Conservation (phyloP, 1,140 invertebrate species). For the Drosophila neocordata region DNA sequence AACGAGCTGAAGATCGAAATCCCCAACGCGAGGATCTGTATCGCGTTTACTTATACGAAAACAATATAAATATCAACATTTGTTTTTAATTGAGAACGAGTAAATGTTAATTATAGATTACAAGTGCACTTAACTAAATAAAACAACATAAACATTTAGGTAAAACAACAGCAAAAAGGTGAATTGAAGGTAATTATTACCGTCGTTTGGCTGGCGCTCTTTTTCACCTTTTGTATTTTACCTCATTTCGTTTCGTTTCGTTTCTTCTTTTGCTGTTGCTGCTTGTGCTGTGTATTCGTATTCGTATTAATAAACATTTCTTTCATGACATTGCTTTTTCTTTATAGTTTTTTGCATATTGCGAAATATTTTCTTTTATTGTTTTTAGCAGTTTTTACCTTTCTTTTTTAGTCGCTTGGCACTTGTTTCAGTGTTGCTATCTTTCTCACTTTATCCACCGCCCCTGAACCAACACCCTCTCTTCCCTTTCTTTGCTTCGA, state of each 20-base stretch:
- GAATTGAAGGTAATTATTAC: conserved; percentile 65
- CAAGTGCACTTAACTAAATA: conserved; percentile 69
- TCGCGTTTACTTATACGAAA: conserved; percentile 33
- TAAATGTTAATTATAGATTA: conserved; percentile 66
- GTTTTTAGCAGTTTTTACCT: conserved; percentile 55
- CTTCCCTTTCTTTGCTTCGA: not conserved
- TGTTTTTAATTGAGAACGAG: conserved; percentile 38
- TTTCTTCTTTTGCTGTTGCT: conserved; percentile 14
- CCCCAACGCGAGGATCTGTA: conserved; percentile 76
- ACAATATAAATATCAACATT: not conserved
- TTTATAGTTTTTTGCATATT: conserved; percentile 53
- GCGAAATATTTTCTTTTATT: conserved; percentile 51
- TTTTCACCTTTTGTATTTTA: conserved; percentile 46
- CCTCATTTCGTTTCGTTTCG: conserved; percentile 28
- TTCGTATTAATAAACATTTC: conserved; percentile 44
- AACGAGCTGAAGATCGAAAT: conserved; percentile 37
- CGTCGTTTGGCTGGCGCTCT: conserved; percentile 40
- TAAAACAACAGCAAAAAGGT: conserved; percentile 22
- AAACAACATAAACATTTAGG: conserved; percentile 10
- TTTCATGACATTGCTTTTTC: conserved; percentile 41
- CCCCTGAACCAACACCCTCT: conserved; percentile 32
- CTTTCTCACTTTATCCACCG: conserved; percentile 44
- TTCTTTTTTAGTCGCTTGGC: conserved; percentile 49
- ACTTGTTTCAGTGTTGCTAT: conserved; percentile 56
- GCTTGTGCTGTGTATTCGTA: not conserved